These are phyloP conservation scores for Steatocranus sp. DNA, from an alignment of 2,797 vertebrate genomes.

Conservation along the genomic window DNA sequence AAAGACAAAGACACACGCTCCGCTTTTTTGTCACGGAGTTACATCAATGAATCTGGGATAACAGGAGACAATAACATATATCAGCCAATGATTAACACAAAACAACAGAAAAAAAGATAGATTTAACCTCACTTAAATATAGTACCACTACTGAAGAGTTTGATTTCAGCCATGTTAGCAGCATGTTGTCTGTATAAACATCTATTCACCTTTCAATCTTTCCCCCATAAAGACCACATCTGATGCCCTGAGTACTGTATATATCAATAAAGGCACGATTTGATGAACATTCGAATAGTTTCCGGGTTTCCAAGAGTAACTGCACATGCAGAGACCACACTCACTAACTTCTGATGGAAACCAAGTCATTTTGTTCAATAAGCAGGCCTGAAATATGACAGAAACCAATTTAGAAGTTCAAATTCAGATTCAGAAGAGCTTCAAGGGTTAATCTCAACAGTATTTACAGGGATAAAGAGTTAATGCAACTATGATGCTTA, in stretches of 20 bases:
- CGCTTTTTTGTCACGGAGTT: neutral
- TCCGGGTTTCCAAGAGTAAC: neutral
- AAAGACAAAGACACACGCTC: neutral
- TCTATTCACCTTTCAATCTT: neutral
- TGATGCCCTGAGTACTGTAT: neutral
- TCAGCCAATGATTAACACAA: neutral
- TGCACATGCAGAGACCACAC: neutral
- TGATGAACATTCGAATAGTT: neutral
- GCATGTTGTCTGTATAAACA: neutral
- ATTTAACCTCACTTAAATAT: neutral
- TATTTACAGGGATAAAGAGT: neutral
- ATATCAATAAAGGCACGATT: neutral
- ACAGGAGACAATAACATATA: neutral
- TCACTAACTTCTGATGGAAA: neutral
- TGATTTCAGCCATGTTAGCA: neutral
- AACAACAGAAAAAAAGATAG: neutral
- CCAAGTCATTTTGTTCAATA: neutral
- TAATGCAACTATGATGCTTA: neutral
- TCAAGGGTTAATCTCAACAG: neutral
- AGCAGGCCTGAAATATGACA: neutral
- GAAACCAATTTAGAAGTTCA: neutral
- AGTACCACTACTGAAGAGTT: neutral
- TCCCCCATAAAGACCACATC: neutral
- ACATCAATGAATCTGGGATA: neutral
- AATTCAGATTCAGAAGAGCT: neutral